Evolutionary conservation across 2,888 invertebrate genomes (phyloP).

Genomic region (Stenodera caucasica): DNA sequence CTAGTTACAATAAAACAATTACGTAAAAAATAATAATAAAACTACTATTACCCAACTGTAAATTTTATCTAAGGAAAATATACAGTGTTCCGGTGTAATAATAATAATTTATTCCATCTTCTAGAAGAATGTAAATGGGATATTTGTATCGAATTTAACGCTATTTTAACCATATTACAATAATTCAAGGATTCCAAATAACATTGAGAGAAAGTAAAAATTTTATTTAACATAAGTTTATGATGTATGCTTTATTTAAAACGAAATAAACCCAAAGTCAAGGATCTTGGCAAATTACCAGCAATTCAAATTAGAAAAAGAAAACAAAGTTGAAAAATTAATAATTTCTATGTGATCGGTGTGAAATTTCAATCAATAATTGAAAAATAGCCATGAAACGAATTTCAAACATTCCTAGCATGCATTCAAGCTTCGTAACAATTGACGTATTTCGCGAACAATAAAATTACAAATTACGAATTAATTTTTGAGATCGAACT

Average conservation of each 20-base stretch:
- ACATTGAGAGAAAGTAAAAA: neutral
- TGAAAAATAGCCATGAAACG: neutral
- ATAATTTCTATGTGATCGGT: too few relatives aligned
- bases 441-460: neutral
- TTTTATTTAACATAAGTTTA: too few relatives aligned
- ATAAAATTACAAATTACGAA: neutral
- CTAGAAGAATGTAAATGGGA: neutral
- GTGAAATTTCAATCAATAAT: neutral
- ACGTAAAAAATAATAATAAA: neutral
- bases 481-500: too few relatives aligned
- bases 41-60: neutral
- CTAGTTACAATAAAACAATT: neutral
- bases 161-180: constrained; percentile 7
- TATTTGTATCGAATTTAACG: constrained; percentile 10
- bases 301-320: neutral
- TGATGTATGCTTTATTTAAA: too few relatives aligned
- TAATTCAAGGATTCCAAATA: neutral
- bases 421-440: neutral
- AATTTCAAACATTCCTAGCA: neutral
- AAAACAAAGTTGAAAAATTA: too few relatives aligned
- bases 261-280: neutral
- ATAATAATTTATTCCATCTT: neutral
- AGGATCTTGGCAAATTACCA: neutral
- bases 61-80: neutral
- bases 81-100: neutral